These are phyloP conservation scores for Wasmannia auropunctata DNA, from an alignment of 1,140 invertebrate species.

Conservation along the genomic window DNA sequence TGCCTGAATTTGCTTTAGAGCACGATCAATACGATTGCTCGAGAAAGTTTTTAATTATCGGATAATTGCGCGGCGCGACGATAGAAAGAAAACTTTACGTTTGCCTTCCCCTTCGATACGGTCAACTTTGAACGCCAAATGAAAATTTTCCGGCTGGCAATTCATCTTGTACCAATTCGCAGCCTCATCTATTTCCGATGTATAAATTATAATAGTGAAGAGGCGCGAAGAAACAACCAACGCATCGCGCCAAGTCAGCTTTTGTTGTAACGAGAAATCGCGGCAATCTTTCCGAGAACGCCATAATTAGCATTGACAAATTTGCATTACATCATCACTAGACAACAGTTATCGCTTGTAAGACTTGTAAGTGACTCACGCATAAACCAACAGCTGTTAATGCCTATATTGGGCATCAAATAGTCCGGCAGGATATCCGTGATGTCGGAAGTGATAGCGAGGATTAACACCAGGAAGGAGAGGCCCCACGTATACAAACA, in stretches of 20 bases:
- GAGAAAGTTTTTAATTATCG: conserved; percentile 67
- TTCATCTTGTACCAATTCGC: background rate
- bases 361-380: conserved; percentile 70
- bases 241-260: background rate
- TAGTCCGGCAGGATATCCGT: conserved; percentile 34
- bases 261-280: background rate
- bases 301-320: background rate
- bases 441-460: conserved; percentile 53
- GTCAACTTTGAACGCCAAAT: conserved; percentile 22
- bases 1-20: conserved; percentile 26
- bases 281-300: background rate
- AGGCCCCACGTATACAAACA: conserved; percentile 80
- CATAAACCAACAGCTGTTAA: conserved; percentile 75
- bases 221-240: background rate
- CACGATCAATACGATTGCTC: background rate
- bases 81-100: conserved; percentile 29
- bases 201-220: conserved; percentile 26
- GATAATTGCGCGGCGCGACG: conserved; percentile 30
- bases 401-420: conserved; percentile 68
- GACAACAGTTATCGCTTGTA: conserved; percentile 27
- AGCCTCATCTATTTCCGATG: background rate
- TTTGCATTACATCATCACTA: conserved; percentile 28
- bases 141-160: conserved; percentile 9
- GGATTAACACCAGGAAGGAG: conserved; percentile 67
- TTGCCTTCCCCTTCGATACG: background rate